Base-by-base conservation (phyloP, 2,888 invertebrate species). In the Escarpia spicata region DNA sequence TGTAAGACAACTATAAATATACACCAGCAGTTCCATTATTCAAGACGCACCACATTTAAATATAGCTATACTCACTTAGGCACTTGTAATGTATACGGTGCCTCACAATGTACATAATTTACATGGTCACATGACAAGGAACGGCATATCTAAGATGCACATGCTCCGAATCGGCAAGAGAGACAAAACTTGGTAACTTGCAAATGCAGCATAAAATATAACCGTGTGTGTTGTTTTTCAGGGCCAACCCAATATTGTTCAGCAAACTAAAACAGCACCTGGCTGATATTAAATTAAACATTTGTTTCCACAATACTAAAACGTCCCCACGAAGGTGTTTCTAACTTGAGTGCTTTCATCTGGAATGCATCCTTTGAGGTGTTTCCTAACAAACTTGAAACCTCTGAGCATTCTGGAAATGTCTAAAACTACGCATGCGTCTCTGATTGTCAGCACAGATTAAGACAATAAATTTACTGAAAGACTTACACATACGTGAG, bases 11-110 rank as follows among this genome's bases (percentile, higher is more conserved):
- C 75, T 15, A 75, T 75, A 75, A 75, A 75, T 19, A 75, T 75
- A 75, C 75, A 75, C 75, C 75, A 26, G 19, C n/a, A 75, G n/a
- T 6, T 75, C 75, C 75, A 75, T 26, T 26, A 26, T 75, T 26
- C 6, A 26, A 75, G 75, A 75, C 19, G 8, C 52, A 52, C 52
- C 75, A 75, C 75, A 6, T 75, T 75, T 75, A 75, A 75, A 75
- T 75, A 75, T 75, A 75, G 75, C 75, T 75, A 75, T 60, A 60
- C 26, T 75, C n/a, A 75, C 75, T 75, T 75, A 75, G 75, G 75
- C 19, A 26, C 75, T 75, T 75, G 75, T 75, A 75, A 75, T 26
- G 19, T 15, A 52, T 26, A 15, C 75, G 3, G 75, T 26, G 75
- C n/a, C 26, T 75, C 75, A n/a, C 75, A 75, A 26, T 75, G 75